Percentiles rank a stretch among this genome's conserved stretches.
Conservation (phyloP, 2,113 vertebrate genomes). For the Lota lota region DNA sequence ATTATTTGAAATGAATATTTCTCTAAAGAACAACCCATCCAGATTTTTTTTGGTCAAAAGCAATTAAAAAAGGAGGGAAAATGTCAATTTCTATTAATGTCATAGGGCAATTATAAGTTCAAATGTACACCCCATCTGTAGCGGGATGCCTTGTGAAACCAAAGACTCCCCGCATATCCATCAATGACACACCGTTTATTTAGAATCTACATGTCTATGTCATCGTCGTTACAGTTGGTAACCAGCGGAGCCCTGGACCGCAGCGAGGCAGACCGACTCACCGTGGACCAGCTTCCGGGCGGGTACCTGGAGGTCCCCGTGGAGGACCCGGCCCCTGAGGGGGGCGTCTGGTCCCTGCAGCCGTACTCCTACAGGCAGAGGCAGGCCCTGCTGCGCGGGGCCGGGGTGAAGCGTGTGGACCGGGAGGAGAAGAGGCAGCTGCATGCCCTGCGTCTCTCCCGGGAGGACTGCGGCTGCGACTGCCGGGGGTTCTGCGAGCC, state of each 20-base stretch:
- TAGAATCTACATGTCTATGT: too few species aligned
- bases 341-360: slow-evolving; percentile 73
- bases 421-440: slow-evolving; percentile 87
- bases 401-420: slow-evolving; percentile 84
- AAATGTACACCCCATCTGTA: too few species aligned
- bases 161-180: too few species aligned
- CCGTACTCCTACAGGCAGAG: slow-evolving; percentile 82
- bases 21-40: too few species aligned
- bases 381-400: slow-evolving; percentile 77
- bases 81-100: too few species aligned
- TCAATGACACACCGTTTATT: too few species aligned
- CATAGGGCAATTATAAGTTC: too few species aligned
- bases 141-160: too few species aligned
- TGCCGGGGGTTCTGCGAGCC: slow-evolving; percentile 87
- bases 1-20: too few species aligned
- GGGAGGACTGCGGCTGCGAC: slow-evolving; percentile 87
- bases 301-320: slow-evolving; percentile 61
- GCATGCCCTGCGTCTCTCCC: slow-evolving; percentile 80
- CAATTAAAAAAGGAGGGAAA: too few species aligned
- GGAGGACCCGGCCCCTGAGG: slow-evolving; percentile 71
- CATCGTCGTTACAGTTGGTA: slow-evolving; percentile 68
- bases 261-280: slow-evolving; percentile 72
- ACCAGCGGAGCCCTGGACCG: slow-evolving; percentile 69
- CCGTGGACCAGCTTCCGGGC: slow-evolving; percentile 73
- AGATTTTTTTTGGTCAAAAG: too few species aligned